These are phyloP conservation scores for Lepilemur ruficaudatus DNA, from an alignment of 2,797 vertebrate species.

Conservation along the genomic window DNA sequence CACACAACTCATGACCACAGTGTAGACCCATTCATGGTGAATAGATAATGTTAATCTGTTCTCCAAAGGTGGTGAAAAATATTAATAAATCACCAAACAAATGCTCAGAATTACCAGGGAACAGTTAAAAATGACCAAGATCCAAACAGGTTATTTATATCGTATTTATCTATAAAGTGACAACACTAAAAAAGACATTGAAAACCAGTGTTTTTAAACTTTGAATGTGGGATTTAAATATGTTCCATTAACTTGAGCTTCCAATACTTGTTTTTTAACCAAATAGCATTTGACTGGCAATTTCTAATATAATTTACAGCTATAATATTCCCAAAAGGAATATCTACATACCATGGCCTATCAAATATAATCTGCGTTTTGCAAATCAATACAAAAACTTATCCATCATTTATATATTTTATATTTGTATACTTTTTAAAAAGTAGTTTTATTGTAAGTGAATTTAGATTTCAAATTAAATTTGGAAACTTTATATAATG, in stretches of 20 bases:
- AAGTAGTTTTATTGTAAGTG: conserved; percentile 83
- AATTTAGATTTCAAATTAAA: conserved; percentile 80
- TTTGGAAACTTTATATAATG: conserved; percentile 76
- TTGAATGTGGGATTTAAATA: conserved; percentile 83
- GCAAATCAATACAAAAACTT: too few species aligned
- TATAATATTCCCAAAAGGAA: conserved; percentile 81
- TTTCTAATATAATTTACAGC: conserved; percentile 82
- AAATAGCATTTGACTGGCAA: conserved; percentile 81
- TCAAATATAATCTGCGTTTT: too few species aligned
- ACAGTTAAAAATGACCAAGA: conserved; percentile 70
- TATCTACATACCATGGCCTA: conserved; percentile 65
- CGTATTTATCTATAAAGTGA: conserved; percentile 86
- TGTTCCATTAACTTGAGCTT: conserved; percentile 78
- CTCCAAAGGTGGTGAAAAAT: conserved; percentile 66
- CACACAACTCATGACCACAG: too few species aligned
- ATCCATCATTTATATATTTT: too few species aligned
- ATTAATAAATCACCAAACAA: conserved; percentile 64
- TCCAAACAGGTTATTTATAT: conserved; percentile 71
- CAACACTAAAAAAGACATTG: conserved; percentile 87
- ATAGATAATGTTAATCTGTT: conserved; percentile 49
- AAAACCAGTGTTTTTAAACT: conserved; percentile 85
- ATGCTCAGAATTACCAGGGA: conserved; percentile 67
- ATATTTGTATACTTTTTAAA: conserved; percentile 27
- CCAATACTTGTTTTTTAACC: conserved; percentile 65
- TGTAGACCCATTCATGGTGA: conserved; percentile 47